Conservation (phyloP, 2,797 vertebrate genomes). For the Ataeniobius toweri region DNA sequence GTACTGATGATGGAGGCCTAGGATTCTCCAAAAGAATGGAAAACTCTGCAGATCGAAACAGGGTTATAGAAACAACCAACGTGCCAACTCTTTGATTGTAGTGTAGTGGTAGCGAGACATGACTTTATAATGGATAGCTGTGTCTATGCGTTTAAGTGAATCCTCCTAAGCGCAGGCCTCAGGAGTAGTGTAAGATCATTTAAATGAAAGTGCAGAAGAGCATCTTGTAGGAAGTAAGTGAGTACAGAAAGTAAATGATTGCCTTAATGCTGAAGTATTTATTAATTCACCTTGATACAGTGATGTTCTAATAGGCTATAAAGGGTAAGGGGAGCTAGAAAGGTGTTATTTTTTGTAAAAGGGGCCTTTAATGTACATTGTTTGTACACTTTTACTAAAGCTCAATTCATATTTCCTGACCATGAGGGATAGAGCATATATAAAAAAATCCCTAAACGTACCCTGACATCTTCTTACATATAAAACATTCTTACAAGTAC, state of each 20-base stretch:
- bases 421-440: neutral
- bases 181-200: neutral
- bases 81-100: neutral
- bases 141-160: neutral
- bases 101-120: neutral
- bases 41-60: neutral
- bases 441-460: neutral
- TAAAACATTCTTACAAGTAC: neutral
- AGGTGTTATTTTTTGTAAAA: neutral
- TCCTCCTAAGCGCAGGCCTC: neutral
- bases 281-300: neutral
- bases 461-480: neutral
- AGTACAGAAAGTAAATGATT: slow-evolving; percentile 1
- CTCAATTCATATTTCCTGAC: neutral
- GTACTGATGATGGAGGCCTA: neutral
- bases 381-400: neutral
- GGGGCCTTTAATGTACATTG: neutral
- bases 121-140: neutral
- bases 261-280: neutral
- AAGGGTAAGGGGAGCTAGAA: neutral
- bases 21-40: neutral
- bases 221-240: neutral
- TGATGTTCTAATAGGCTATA: neutral
- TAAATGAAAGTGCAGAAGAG: neutral
- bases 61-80: neutral